Percentiles rank a stretch among this genome's conserved stretches.
phyloP scores from a whole-genome alignment of 2,888 invertebrate genomes.

The Conistra vaccinii region DNA sequence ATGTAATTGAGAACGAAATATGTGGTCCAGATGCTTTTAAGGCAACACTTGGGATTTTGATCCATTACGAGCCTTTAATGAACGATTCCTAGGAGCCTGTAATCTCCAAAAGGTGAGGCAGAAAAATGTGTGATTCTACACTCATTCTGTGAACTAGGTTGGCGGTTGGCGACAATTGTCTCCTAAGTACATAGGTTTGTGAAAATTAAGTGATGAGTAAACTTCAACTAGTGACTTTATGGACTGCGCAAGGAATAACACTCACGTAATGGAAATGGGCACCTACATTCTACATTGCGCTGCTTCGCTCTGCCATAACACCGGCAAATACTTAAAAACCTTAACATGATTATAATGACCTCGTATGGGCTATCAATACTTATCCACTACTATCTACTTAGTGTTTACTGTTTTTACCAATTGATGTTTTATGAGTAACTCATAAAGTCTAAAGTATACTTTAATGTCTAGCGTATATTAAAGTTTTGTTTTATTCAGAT shows the following conservation, averaged over 20 bases:
- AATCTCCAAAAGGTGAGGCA: neutral
- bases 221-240: neutral
- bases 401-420: conserved; percentile 39
- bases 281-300: neutral
- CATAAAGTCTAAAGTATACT: conserved; percentile 37
- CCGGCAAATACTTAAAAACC: conserved; percentile 17
- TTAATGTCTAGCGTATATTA: conserved; percentile 32
- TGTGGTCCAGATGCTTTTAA: conserved; percentile 33
- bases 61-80: conserved; percentile 23
- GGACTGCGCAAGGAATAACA: neutral
- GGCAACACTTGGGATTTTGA: conserved; percentile 24
- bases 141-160: conserved; percentile 3
- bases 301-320: neutral
- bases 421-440: conserved; percentile 43
- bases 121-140: conserved; percentile 18
- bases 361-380: conserved; percentile 25
- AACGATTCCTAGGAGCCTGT: neutral
- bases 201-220: neutral
- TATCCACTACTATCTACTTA: neutral
- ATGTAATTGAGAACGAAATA: conserved; percentile 57
- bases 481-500: conserved; percentile 47
- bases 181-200: neutral
- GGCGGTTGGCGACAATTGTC: neutral
- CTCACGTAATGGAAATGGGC: neutral
- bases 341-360: conserved; percentile 26